Evolutionary conservation across 1,140 invertebrate genomes (phyloP).

Genomic region (Nomia melanderi): DNA sequence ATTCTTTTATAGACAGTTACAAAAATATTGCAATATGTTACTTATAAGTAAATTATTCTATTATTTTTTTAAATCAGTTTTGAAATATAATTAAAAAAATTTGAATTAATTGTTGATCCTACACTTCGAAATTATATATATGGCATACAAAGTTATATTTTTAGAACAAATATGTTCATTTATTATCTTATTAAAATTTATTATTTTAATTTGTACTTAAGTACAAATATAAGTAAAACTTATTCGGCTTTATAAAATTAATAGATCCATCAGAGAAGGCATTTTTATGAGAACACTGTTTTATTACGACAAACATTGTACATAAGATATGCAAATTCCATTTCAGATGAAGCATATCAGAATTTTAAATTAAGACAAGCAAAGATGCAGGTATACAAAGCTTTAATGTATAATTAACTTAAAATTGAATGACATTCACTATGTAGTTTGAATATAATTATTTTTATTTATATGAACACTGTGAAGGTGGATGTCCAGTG

Average conservation of each 20-base stretch:
- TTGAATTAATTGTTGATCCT: too few relatives aligned
- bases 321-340: not conserved
- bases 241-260: not conserved
- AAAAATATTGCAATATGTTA: not conserved
- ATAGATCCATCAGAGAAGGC: constrained; percentile 1
- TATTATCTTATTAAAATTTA: not conserved
- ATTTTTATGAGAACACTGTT: constrained; percentile 7
- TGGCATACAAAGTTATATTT: too few relatives aligned
- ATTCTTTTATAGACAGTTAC: not conserved
- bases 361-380: constrained; percentile 68
- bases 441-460: constrained; percentile 7
- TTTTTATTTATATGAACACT: constrained; percentile 71
- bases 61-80: not conserved
- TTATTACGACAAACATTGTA: constrained; percentile 19
- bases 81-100: not conserved
- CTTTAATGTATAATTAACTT: constrained; percentile 20
- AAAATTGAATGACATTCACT: not conserved
- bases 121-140: too few relatives aligned
- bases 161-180: too few relatives aligned
- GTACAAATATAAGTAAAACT: not conserved
- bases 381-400: constrained; percentile 59
- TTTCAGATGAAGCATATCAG: constrained; percentile 31
- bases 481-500: constrained; percentile 82
- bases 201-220: not conserved
- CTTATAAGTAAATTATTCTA: constrained; percentile 4